Percentiles rank a stretch among this genome's conserved stretches.
Conservation (phyloP, 2,113 vertebrate species). For the Pachyramphus minor region DNA sequence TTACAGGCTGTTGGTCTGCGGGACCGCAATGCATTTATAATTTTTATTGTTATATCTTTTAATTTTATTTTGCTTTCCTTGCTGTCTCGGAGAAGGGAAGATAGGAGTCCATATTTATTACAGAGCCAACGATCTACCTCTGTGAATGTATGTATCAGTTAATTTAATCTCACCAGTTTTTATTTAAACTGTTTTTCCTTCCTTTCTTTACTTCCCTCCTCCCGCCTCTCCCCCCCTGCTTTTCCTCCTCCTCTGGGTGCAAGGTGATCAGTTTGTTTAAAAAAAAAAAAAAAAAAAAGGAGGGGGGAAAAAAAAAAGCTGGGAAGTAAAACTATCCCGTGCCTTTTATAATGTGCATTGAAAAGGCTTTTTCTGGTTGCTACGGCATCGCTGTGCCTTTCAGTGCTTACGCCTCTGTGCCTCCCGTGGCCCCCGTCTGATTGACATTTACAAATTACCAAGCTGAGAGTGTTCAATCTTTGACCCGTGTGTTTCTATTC, state of each 20-base stretch:
- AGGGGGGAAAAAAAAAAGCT: not conserved
- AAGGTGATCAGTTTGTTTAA: constrained; percentile 49
- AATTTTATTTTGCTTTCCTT: constrained; percentile 81
- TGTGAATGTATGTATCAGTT: constrained; percentile 81
- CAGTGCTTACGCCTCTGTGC: constrained; percentile 60
- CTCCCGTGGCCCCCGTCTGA: constrained; percentile 87
- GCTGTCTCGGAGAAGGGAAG: constrained; percentile 70
- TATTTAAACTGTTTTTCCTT: constrained; percentile 81
- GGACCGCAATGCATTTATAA: constrained; percentile 77
- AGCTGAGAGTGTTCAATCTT: constrained; percentile 93
- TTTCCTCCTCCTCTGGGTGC: constrained; percentile 16
- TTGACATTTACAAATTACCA: constrained; percentile 99
- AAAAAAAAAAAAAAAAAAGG: not conserved
- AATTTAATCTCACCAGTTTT: constrained; percentile 81
- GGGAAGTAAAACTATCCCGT: constrained; percentile 54
- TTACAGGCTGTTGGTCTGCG: constrained; percentile 21
- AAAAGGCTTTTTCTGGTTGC: constrained; percentile 76
- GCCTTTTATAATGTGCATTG: constrained; percentile 75
- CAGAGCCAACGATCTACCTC: constrained; percentile 74
- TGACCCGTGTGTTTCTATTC: constrained; percentile 97
- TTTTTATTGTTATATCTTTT: constrained; percentile 87
- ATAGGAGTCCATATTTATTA: constrained; percentile 81
- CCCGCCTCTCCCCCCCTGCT: not conserved
- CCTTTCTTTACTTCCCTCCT: constrained; percentile 36
- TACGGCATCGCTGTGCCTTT: constrained; percentile 43